These are phyloP conservation scores for Anguilla marmorata DNA, from an alignment of 2,797 vertebrate species.

Conservation along the genomic window DNA sequence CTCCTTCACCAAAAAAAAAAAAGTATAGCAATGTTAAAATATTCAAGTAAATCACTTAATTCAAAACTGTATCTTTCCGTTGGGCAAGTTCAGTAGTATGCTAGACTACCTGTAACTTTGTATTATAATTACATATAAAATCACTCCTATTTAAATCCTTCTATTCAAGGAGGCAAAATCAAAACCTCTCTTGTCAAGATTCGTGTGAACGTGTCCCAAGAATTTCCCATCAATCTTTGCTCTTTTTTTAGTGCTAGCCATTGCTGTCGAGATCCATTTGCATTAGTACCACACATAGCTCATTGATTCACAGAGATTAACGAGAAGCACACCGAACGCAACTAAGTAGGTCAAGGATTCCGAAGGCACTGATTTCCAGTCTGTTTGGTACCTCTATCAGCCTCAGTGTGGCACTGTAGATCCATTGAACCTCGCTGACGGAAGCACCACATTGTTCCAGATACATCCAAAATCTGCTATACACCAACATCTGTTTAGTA, in stretches of 20 bases:
- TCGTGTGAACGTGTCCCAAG: background rate
- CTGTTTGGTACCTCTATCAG: background rate
- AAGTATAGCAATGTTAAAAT: background rate
- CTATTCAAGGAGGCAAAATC: background rate
- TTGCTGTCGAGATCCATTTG: conserved; percentile 33
- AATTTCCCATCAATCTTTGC: conserved; percentile 24
- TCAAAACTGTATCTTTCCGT: background rate
- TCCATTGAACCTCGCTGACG: background rate
- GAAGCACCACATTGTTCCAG: background rate
- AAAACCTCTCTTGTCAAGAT: background rate
- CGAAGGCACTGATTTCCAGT: conserved; percentile 8
- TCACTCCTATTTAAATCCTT: background rate
- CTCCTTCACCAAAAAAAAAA: background rate
- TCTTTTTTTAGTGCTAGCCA: conserved; percentile 13
- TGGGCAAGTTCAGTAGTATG: background rate
- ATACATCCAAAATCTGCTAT: background rate
- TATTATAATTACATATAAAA: background rate
- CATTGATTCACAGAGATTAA: conserved; percentile 35
- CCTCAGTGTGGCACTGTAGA: conserved; percentile 30
- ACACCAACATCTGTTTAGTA: conserved; percentile 23
- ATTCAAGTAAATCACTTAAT: no score
- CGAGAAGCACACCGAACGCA: conserved; percentile 27
- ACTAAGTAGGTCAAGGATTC: conserved; percentile 41
- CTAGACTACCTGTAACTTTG: background rate
- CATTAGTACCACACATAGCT: conserved; percentile 26